Evolutionary conservation across 2,888 invertebrate species (phyloP).

Genomic region (Drosophila dives): DNA sequence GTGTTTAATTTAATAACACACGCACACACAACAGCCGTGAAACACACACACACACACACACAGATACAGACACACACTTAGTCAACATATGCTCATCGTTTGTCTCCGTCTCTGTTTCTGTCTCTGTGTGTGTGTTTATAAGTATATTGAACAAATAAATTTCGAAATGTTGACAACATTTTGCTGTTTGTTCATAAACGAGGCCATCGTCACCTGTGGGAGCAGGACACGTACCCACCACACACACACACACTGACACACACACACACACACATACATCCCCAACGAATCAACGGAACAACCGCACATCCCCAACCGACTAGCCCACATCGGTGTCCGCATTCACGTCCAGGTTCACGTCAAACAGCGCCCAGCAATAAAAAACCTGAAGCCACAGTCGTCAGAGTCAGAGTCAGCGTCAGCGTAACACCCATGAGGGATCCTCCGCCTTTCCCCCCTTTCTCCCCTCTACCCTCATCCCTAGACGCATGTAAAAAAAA

Average conservation of each 20-base stretch:
- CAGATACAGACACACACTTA: slow-evolving; percentile 44
- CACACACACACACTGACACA: not conserved
- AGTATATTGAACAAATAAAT: slow-evolving; percentile 79
- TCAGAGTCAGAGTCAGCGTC: slow-evolving; percentile 15
- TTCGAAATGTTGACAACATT: slow-evolving; percentile 80
- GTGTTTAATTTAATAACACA: slow-evolving; percentile 74
- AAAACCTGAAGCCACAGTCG: slow-evolving; percentile 58
- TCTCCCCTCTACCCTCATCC: not conserved
- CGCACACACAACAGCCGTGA: slow-evolving; percentile 37
- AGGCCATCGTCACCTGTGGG: slow-evolving; percentile 82
- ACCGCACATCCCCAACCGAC: slow-evolving; percentile 17
- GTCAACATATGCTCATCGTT: slow-evolving; percentile 59
- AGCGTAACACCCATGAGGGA: slow-evolving; percentile 50
- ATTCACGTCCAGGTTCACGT: slow-evolving; percentile 38
- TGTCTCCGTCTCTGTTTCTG: slow-evolving; percentile 34
- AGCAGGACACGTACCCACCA: slow-evolving; percentile 54
- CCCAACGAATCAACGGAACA: slow-evolving; percentile 15
- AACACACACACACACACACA: slow-evolving; percentile 14
- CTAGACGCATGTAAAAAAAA: slow-evolving; percentile 54
- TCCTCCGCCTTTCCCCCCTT: not conserved
- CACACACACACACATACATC: slow-evolving; percentile 2
- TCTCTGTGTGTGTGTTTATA: slow-evolving; percentile 49
- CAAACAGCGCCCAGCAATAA: slow-evolving; percentile 57
- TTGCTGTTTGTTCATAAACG: slow-evolving; percentile 81
- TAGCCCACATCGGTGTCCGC: slow-evolving; percentile 20